Base-by-base conservation (phyloP, 1,140 invertebrate species). In the Rhopalosiphum padi region DNA sequence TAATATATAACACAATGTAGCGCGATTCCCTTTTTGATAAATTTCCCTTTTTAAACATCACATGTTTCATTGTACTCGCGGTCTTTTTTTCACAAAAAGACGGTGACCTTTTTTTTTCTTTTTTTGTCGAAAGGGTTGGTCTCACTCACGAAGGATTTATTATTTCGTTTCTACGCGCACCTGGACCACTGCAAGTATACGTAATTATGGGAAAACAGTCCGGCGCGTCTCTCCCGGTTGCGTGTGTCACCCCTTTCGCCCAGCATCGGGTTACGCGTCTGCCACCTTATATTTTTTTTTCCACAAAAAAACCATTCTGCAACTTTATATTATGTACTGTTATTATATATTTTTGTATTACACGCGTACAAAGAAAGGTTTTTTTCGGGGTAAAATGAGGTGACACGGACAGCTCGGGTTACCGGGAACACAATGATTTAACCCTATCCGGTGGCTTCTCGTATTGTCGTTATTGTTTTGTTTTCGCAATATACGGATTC, bases 121-220 rank as follows among this genome's bases (percentile, higher is more conserved):
- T 68, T 91, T 51, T 55, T 30, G 48, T 51, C 82, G 91, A 93
- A 93, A 93, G 91, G 91, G 91, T 93, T 93, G 91, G 91, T 85
- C 77, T 48, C 48, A n/a, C n/a, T 85, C n/a, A 23, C 82, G 35
- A 55, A 93, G 91, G 91, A 93, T 93, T 93, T 93, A 93, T 93
- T 93, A 93, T 93, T 93, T 93, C 48, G 18, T 53, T 93, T 93
- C 68, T 1, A 93, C 82, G n/a, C 77, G 82, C 91, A 93, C 91
- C 91, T 93, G 91, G 91, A 93, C 91, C 91, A 55, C 77, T 86
- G 46, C 77, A 77, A 35, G 90, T 48, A 30, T 91, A 55, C 91
- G 48, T 93, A 86, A 93, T 93, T 93, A 93, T 93, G 91, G 91
- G 91, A 93, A 91, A 93, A 93, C 91, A 93, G 91, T 93, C 91